These are phyloP conservation scores for Musca domestica DNA, from an alignment of 1,140 invertebrate genomes.

Conservation along the genomic window DNA sequence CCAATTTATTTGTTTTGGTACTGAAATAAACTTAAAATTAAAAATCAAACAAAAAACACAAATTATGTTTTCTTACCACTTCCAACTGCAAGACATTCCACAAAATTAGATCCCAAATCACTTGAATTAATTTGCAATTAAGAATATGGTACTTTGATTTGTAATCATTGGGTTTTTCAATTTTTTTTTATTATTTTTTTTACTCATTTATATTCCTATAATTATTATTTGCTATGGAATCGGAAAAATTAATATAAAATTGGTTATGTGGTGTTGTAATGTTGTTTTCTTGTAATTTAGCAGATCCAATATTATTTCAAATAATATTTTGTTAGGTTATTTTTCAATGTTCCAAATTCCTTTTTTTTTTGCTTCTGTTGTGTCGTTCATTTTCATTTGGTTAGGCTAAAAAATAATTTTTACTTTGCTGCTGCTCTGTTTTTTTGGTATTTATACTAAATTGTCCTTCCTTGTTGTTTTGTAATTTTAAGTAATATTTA, in stretches of 20 bases:
- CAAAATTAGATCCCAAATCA: too few species aligned
- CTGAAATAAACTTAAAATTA: too few species aligned
- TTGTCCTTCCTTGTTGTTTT: not conserved
- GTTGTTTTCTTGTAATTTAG: too few species aligned
- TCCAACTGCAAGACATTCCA: too few species aligned
- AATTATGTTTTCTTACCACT: too few species aligned
- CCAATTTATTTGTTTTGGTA: too few species aligned
- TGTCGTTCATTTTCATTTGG: not conserved
- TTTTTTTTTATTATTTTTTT: conserved; percentile 13
- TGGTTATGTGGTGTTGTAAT: not conserved
- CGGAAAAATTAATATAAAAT: conserved; percentile 9
- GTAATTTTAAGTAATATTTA: not conserved
- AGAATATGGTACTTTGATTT: conserved; percentile 4
- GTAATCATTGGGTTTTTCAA: not conserved
- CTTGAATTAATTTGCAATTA: not conserved
- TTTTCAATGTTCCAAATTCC: too few species aligned
- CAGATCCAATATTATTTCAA: too few species aligned
- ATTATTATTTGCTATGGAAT: conserved; percentile 15
- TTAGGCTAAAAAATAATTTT: not conserved
- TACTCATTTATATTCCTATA: not conserved
- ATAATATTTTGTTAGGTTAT: too few species aligned
- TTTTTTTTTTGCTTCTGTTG: too few species aligned
- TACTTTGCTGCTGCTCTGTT: not conserved
- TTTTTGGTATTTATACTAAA: not conserved
- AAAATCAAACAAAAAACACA: too few species aligned